A percentile compares a stretch with the other conserved stretches of the same genome.
Conservation (phyloP, 2,797 vertebrate species). For the Crocodylus rhombifer region DNA sequence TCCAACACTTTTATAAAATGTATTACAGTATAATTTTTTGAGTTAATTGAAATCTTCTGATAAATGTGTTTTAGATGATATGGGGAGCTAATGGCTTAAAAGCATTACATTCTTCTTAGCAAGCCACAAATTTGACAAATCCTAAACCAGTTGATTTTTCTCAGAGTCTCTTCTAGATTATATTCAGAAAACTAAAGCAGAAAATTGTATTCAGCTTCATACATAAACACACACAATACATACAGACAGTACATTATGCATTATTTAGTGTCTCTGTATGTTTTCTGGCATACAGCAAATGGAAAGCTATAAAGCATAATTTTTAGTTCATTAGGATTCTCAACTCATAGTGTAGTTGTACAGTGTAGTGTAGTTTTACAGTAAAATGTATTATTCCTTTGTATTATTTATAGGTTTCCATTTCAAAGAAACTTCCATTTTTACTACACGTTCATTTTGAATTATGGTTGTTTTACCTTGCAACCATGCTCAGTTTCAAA, state of each 20-base stretch:
- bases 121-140: not conserved
- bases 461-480: not conserved
- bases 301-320: not conserved
- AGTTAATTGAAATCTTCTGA: slow-evolving; percentile 29
- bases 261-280: no score
- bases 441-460: not conserved
- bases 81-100: not conserved
- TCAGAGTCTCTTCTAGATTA: not conserved
- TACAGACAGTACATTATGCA: no score
- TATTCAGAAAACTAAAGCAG: not conserved
- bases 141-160: not conserved
- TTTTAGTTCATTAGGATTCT: not conserved
- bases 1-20: not conserved
- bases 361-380: not conserved
- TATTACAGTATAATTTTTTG: not conserved
- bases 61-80: not conserved
- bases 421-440: not conserved
- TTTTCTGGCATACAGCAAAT: no score
- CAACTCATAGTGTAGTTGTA: not conserved
- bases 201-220: not conserved
- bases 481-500: not conserved
- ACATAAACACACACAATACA: no score
- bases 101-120: not conserved
- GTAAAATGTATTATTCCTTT: not conserved
- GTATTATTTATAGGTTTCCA: not conserved